Conservation (phyloP, 30 jellyfish, hydroid and myxozoan species). For the Haliclystus octoradiatus region DNA sequence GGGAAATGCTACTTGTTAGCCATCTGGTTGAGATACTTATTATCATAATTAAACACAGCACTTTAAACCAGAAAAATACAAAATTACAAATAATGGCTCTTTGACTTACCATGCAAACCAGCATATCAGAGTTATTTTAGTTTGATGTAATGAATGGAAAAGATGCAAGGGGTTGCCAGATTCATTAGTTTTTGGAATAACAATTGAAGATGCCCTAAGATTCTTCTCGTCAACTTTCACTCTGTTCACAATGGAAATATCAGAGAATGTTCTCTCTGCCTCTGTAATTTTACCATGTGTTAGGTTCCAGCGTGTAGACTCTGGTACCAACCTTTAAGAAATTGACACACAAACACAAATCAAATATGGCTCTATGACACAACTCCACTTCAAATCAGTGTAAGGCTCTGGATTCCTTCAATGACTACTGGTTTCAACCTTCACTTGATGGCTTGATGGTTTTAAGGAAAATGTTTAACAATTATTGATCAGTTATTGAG, state of each 20-base stretch:
- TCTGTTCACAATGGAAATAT: constrained; percentile 9
- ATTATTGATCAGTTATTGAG: not conserved
- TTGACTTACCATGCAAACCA: constrained; percentile 27
- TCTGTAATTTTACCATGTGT: constrained; percentile 20
- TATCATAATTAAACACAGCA: not conserved
- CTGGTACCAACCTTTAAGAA: constrained; percentile 18
- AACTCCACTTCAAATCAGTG: not conserved
- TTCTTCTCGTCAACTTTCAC: not conserved
- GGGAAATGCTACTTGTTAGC: too few relatives aligned
- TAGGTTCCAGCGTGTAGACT: constrained; percentile 27
- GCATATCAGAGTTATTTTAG: constrained; percentile 4
- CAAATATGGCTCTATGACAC: not conserved
- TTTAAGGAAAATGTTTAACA: not conserved
- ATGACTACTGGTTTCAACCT: constrained; percentile 2
- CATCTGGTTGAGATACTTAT: too few relatives aligned
- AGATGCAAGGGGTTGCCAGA: constrained; percentile 10
- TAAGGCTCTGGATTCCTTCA: too few relatives aligned
- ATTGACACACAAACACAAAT: not conserved
- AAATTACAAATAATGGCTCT: not conserved
- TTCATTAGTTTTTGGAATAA: not conserved
- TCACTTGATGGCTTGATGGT: not conserved
- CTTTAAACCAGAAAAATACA: not conserved
- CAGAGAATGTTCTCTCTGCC: constrained; percentile 7
- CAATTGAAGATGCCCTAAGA: not conserved
- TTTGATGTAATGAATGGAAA: not conserved